A percentile compares a stretch with the other conserved stretches of the same genome.
Conservation (phyloP, 2,113 vertebrate species). For the Thryonomys swinderianus region DNA sequence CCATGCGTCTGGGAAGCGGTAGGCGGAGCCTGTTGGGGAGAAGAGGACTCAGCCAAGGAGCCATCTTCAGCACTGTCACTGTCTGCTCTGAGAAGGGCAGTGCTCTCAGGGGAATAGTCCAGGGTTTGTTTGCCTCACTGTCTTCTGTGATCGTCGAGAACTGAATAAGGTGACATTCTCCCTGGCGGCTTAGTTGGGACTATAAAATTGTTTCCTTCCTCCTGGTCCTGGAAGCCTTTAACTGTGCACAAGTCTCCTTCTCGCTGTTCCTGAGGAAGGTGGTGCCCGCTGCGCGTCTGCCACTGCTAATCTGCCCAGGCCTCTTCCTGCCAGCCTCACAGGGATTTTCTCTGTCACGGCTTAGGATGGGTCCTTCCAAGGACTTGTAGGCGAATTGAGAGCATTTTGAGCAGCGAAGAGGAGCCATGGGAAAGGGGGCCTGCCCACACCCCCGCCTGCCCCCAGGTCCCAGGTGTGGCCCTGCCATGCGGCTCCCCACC, state of each 20-base stretch:
- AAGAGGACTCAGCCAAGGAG: not conserved
- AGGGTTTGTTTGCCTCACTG: not conserved
- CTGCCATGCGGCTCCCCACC: not conserved
- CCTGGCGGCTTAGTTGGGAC: not conserved
- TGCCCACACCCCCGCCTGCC: not conserved
- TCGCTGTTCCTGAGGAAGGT: not conserved
- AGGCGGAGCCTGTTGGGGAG: no score
- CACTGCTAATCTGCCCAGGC: not conserved
- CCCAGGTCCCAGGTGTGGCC: not conserved
- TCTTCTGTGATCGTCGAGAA: not conserved
- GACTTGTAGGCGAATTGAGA: not conserved
- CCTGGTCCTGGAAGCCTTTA: not conserved
- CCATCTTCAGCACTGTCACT: not conserved
- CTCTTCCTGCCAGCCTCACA: not conserved
- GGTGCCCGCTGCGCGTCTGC: not conserved
- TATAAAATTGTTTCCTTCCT: conserved; percentile 6
- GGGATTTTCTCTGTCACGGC: not conserved
- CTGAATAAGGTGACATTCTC: not conserved
- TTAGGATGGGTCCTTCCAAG: not conserved
- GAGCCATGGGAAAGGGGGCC: not conserved
- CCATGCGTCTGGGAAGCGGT: no score
- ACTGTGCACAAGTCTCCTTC: not conserved
- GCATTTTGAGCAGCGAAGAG: accelerated
- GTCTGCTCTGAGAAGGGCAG: not conserved
- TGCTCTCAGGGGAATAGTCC: not conserved